These are phyloP conservation scores for Halictus quadricinctus DNA, from an alignment of 2,888 invertebrate species.

Conservation along the genomic window DNA sequence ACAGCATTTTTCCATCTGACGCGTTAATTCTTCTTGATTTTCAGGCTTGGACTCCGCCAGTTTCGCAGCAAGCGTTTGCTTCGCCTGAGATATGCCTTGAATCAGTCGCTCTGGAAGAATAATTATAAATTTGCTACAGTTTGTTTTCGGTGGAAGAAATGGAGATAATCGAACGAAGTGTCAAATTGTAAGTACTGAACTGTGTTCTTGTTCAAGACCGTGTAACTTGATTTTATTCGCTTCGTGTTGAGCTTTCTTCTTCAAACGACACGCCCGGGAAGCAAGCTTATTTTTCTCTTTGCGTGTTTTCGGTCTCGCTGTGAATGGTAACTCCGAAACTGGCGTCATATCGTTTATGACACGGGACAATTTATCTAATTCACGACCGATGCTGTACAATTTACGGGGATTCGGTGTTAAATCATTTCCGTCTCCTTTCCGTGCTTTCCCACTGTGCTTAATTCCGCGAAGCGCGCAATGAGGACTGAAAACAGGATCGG, in stretches of 20 bases:
- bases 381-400: slow-evolving; percentile 94
- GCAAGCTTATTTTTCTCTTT: slow-evolving; percentile 99
- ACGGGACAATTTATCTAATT: slow-evolving; percentile 94
- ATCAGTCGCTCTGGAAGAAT: slow-evolving; percentile 88
- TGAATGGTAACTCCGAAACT: slow-evolving; percentile 95
- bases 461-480: slow-evolving; percentile 95
- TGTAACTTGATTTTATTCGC: slow-evolving; percentile 98
- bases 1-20: slow-evolving; percentile 88
- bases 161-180: background rate
- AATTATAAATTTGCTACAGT: slow-evolving; percentile 14
- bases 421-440: slow-evolving; percentile 99
- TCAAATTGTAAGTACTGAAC: slow-evolving; percentile 82
- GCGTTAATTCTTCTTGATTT: slow-evolving; percentile 86
- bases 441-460: slow-evolving; percentile 95
- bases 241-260: slow-evolving; percentile 99
- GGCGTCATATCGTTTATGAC: slow-evolving; percentile 98
- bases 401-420: slow-evolving; percentile 97
- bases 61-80: slow-evolving; percentile 89
- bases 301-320: slow-evolving; percentile 94
- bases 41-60: slow-evolving; percentile 85
- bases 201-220: slow-evolving; percentile 96
- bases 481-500: slow-evolving; percentile 98
- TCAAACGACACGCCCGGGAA: slow-evolving; percentile 97
- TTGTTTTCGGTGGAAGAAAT: background rate
- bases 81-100: slow-evolving; percentile 90